Base-by-base conservation (phyloP, 2,888 invertebrate species). In the Oscheius myriophilus region DNA sequence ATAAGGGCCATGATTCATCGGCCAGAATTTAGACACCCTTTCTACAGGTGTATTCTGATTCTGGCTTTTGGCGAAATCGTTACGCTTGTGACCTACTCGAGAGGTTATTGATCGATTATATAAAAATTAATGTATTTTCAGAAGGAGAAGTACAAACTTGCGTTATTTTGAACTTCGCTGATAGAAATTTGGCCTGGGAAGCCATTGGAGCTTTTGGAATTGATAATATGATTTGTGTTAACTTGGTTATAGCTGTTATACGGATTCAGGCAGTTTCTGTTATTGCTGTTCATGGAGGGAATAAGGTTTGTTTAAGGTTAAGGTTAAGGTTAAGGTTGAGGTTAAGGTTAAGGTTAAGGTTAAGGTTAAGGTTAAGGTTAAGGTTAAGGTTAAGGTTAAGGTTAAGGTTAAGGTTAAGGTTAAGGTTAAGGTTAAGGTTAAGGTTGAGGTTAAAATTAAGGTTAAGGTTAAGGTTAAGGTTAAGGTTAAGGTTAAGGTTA, bases 61-160 rank as follows among this genome's bases (percentile, higher is more conserved):
- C 26, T 61, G 39, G 46, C 51, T 6, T 18, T 61, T 26, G 61
- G 61, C 7, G 61, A 61, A 23, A 61, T 61, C 26, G 39, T 61
- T 33, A 61, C 51, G n/a, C 25, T 61, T 12, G 16, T 61, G 12
- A 49, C 61, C 12, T 25, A 46, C 14, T 49, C 51, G 1, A 61
- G 46, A 51, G 61, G 61, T 61, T 33, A 6, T 6, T 6, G 33
- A 3, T 33, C 33, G 3, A 6, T 33, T 33, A 33, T n/a, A n/a
- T n/a, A n/a, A n/a, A n/a, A n/a, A n/a, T n/a, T n/a, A n/a, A n/a
- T 45, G 7, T 23, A 6, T 18, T 49, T 61, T 4, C 18, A 61
- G 61, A 61, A 51, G 61, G 61, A 61, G 61, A 33, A 7, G 46
- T 46, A 1, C 61, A 61, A 21, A 18, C 61, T 1, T 61, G 61